phyloP scores from a whole-genome alignment of 2,113 vertebrate genomes.

The Podarcis cretensis region DNA sequence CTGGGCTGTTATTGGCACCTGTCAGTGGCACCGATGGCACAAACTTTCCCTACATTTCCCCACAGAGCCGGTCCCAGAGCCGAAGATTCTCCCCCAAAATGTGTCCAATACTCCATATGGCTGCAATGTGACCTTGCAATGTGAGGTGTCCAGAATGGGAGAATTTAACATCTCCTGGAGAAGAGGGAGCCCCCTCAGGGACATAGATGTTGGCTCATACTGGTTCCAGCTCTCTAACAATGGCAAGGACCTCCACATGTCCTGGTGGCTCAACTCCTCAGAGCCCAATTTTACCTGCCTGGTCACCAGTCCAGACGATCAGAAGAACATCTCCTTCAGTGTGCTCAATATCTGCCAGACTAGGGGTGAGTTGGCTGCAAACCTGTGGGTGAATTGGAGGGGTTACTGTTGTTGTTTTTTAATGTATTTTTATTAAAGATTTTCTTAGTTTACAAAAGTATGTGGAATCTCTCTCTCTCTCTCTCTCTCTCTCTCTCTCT shows the following conservation, averaged over 20 bases:
- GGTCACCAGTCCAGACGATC: background rate
- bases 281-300: slow-evolving; percentile 9
- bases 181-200: background rate
- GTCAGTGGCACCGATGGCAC: background rate
- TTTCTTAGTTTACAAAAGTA: too few relatives aligned
- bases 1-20: background rate
- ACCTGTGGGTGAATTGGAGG: too few relatives aligned
- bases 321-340: background rate
- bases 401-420: too few relatives aligned
- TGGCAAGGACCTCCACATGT: background rate
- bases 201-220: accelerated
- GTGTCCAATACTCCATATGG: accelerated
- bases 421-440: too few relatives aligned
- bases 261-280: background rate
- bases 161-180: background rate
- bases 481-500: too few relatives aligned
- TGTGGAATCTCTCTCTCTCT: too few relatives aligned
- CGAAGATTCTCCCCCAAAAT: background rate
- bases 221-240: background rate
- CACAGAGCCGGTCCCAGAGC: background rate
- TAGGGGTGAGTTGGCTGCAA: background rate
- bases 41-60: background rate
- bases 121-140: background rate
- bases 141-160: background rate
- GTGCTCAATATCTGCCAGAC: background rate